Percentiles rank a stretch among this genome's conserved stretches.
Evolutionary conservation across 2,113 vertebrate species (phyloP).

Genomic region (Urocolius indicus): DNA sequence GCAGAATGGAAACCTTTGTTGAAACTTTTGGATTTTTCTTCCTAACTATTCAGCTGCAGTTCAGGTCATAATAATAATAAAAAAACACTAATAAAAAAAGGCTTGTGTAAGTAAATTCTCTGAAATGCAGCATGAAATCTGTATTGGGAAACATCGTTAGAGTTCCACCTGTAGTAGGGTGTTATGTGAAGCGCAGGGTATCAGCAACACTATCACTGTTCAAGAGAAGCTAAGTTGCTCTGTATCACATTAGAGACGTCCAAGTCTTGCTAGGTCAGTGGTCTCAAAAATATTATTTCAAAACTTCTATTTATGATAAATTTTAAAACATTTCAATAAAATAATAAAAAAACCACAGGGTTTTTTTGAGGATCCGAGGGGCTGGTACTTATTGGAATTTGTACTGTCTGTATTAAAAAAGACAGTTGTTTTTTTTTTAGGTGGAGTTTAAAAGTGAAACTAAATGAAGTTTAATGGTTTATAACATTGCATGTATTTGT

Average conservation of each 20-base stretch:
- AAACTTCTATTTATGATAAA: not conserved
- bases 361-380: not conserved
- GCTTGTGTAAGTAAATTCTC: not conserved
- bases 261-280: not conserved
- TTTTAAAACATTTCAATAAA: not conserved
- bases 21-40: not conserved
- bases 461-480: conserved; percentile 71
- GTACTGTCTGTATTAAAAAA: not conserved
- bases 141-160: not conserved
- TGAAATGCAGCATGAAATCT: not conserved
- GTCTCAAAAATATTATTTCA: not conserved
- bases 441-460: conserved; percentile 61
- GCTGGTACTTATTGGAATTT: not conserved
- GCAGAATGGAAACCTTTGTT: not conserved
- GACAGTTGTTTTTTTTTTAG: conserved; percentile 49
- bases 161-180: not conserved
- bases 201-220: not conserved
- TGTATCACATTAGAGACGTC: not conserved
- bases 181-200: not conserved
- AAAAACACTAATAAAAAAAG: not conserved
- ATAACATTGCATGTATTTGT: conserved; percentile 70
- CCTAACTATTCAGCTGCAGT: not conserved
- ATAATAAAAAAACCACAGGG: not conserved
- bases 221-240: not conserved
- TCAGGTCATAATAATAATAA: not conserved